A percentile compares a stretch with the other conserved stretches of the same genome.
Conservation (phyloP, 2,888 invertebrate species). For the Punctoribates punctum region DNA sequence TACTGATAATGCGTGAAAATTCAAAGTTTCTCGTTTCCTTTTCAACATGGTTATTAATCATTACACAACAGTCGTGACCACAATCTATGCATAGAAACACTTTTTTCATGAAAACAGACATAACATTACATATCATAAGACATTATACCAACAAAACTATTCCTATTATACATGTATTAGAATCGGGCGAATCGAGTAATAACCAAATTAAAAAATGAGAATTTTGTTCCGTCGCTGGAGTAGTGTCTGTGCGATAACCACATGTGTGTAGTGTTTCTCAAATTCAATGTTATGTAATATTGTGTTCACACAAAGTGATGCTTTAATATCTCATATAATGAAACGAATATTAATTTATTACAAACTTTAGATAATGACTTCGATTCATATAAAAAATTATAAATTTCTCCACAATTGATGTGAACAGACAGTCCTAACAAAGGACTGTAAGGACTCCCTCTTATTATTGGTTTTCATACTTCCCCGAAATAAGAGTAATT, state of each 20-base stretch:
- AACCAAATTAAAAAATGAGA: slow-evolving; percentile 22
- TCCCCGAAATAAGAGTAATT: too few relatives aligned
- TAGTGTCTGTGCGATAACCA: slow-evolving; percentile 20
- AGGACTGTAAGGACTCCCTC: too few relatives aligned
- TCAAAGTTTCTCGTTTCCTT: slow-evolving; percentile 38
- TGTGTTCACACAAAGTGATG: slow-evolving; percentile 1
- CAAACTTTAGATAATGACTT: slow-evolving; percentile 2
- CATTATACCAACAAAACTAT: background rate
- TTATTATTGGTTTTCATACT: too few relatives aligned
- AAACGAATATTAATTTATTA: slow-evolving; percentile 30
- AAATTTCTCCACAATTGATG: too few relatives aligned
- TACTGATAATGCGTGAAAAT: slow-evolving; percentile 38
- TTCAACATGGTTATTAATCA: slow-evolving; percentile 32
- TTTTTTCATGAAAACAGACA: background rate
- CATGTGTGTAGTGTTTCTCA: slow-evolving; percentile 14
- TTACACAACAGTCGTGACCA: slow-evolving; percentile 35
- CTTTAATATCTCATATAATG: background rate
- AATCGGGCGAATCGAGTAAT: background rate
- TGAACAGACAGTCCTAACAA: too few relatives aligned
- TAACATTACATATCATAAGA: background rate
- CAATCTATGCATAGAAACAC: slow-evolving; percentile 24
- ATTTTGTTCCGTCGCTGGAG: background rate
- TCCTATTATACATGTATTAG: background rate
- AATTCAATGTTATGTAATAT: slow-evolving; percentile 12
- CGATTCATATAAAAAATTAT: background rate